Percentiles rank a stretch among this genome's conserved stretches.
Conservation (phyloP, 2,113 vertebrate genomes). For the Pluvialis apricaria region DNA sequence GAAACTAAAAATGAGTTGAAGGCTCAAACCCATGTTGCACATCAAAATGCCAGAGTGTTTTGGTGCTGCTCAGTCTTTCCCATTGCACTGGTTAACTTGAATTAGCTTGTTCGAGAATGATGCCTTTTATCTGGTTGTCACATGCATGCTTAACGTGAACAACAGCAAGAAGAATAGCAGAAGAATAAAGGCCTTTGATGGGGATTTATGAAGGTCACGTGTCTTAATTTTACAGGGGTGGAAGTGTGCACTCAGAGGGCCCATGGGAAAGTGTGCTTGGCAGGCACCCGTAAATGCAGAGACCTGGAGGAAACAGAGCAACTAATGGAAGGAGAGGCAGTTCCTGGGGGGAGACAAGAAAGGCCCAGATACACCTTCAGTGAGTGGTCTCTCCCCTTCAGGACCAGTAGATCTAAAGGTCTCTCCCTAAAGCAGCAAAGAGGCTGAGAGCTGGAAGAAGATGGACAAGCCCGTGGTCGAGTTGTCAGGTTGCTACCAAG, state of each 20-base stretch:
- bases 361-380: neutral
- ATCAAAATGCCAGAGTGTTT: slow-evolving; percentile 5
- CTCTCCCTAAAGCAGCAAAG: neutral
- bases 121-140: slow-evolving; percentile 50
- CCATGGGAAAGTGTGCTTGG: neutral
- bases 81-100: slow-evolving; percentile 36
- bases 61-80: slow-evolving; percentile 13
- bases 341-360: neutral
- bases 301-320: neutral
- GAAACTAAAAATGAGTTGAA: neutral
- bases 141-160: neutral
- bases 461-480: fast-evolving
- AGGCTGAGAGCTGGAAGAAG: neutral
- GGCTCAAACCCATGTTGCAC: neutral
- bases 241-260: neutral
- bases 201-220: slow-evolving; percentile 39
- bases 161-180: slow-evolving; percentile 31
- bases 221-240: slow-evolving; percentile 17
- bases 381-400: neutral
- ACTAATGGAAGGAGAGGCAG: neutral
- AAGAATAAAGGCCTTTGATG: slow-evolving; percentile 45
- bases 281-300: neutral
- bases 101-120: slow-evolving; percentile 33
- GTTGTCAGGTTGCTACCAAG: neutral
- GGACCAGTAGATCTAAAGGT: neutral